Conservation (phyloP, 2,888 invertebrate species). For the Nipponacmea schrenckii region DNA sequence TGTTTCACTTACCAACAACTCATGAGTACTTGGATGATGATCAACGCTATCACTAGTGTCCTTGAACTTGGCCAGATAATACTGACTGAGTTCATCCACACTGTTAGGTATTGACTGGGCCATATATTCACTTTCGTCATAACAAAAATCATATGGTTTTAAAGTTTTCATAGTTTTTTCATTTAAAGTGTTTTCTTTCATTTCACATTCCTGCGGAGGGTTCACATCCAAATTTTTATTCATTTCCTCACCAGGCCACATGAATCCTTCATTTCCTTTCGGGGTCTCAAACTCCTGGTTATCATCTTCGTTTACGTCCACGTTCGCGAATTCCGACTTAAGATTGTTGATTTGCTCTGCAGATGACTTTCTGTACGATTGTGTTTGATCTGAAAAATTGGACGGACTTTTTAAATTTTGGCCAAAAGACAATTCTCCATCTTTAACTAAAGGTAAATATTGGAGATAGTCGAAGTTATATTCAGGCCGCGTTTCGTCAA, state of each 20-base stretch:
- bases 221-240: too few relatives aligned
- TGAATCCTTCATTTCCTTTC: background rate
- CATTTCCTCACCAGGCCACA: background rate
- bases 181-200: background rate
- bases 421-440: constrained; percentile 2
- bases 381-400: background rate
- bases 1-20: background rate
- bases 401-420: background rate
- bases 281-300: background rate
- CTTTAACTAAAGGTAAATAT: background rate
- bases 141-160: background rate
- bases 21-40: background rate
- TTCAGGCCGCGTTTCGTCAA: background rate
- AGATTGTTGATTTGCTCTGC: background rate
- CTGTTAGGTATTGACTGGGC: background rate
- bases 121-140: background rate
- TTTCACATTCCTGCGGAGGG: background rate
- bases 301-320: background rate
- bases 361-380: background rate
- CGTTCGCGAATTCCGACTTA: background rate
- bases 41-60: background rate
- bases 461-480: background rate
- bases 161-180: background rate
- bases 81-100: background rate
- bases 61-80: background rate